Base-by-base conservation (phyloP, 2,888 invertebrate genomes). In the Tetranychus piercei region DNA sequence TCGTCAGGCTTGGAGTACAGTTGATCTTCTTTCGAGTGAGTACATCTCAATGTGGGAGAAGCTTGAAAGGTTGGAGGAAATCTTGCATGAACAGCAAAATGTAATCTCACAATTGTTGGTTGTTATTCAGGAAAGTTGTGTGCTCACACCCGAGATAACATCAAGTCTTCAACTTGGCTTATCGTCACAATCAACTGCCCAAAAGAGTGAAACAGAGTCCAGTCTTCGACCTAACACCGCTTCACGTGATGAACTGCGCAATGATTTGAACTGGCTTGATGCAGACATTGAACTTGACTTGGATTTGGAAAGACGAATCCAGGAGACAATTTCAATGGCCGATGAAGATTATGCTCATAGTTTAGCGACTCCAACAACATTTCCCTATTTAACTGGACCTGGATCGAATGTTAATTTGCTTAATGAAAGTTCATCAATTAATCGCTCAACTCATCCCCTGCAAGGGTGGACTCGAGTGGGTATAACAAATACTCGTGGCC, bases 31-130 rank as follows among this genome's bases (percentile, higher is more conserved):
- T 55, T 92, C 92, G 66, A 91, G 91, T 80, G 94, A 94, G 82
- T 94, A 93, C 81, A 90, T 92, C 74, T 90, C 91, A 82, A 94
- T 94, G 90, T 94, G 93, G 92, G 90, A 91, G 80, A 86, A 92
- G 71, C 84, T 94, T 76, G 93, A 94, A 81, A 90, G 92, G 82
- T 84, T 94, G 44, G 93, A 94, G 82, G 87, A 90, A 34, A 86
- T 93, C 77, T 86, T 93, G 34, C 80, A 89, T 82, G 92, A 93
- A 81, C 94, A 94, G 82, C 93, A 93, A 82, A 89, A 90, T 79
- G 92, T 93, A 70, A 92, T 94, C 80, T 88, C 90, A 74, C 92
- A 92, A 81, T 85, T 94, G 80, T 87, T 93, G 81, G 64, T 76
- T 11, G 23, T 69, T 22, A 69, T 69, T 11, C 69, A 69, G n/a